Evolutionary conservation across 2,888 invertebrate species (phyloP).

Genomic region (Hirtodrosophila duncani): DNA sequence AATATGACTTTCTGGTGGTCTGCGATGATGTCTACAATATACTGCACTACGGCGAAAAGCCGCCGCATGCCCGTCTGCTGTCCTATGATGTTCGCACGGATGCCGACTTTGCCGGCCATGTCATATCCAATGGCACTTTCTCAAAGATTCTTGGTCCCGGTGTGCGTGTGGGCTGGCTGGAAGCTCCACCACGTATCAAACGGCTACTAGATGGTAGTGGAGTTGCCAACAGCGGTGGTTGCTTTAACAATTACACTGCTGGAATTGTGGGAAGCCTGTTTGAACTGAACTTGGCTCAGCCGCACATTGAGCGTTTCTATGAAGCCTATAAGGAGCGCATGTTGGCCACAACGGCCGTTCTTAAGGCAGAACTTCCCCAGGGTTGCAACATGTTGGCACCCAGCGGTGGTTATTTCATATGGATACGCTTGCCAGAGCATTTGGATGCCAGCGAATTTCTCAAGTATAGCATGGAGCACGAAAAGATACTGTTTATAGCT

Average conservation of each 20-base stretch:
- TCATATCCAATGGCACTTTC: slow-evolving; percentile 83
- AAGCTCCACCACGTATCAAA: slow-evolving; percentile 79
- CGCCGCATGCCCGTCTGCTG: slow-evolving; percentile 79
- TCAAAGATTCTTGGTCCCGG: slow-evolving; percentile 83
- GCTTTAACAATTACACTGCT: slow-evolving; percentile 81
- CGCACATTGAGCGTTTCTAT: slow-evolving; percentile 77
- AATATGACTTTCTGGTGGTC: slow-evolving; percentile 78
- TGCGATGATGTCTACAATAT: slow-evolving; percentile 84
- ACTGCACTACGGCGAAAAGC: slow-evolving; percentile 78
- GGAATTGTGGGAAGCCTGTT: slow-evolving; percentile 80
- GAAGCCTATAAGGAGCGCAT: slow-evolving; percentile 79
- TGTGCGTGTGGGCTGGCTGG: slow-evolving; percentile 83
- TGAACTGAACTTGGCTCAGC: slow-evolving; percentile 79
- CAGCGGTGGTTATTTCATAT: slow-evolving; percentile 82
- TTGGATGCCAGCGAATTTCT: slow-evolving; percentile 77
- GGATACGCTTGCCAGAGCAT: slow-evolving; percentile 80
- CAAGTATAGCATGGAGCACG: slow-evolving; percentile 76
- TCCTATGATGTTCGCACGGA: slow-evolving; percentile 79
- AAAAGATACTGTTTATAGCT: slow-evolving; percentile 78
- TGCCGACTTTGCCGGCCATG: slow-evolving; percentile 79
- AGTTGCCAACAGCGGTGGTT: slow-evolving; percentile 81
- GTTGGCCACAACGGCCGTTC: slow-evolving; percentile 75
- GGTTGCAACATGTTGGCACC: slow-evolving; percentile 78
- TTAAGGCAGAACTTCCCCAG: slow-evolving; percentile 78
- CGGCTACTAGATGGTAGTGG: slow-evolving; percentile 78